Evolutionary conservation across 2,888 invertebrate genomes (phyloP).

Genomic region (Sinohyriopsis cumingii): DNA sequence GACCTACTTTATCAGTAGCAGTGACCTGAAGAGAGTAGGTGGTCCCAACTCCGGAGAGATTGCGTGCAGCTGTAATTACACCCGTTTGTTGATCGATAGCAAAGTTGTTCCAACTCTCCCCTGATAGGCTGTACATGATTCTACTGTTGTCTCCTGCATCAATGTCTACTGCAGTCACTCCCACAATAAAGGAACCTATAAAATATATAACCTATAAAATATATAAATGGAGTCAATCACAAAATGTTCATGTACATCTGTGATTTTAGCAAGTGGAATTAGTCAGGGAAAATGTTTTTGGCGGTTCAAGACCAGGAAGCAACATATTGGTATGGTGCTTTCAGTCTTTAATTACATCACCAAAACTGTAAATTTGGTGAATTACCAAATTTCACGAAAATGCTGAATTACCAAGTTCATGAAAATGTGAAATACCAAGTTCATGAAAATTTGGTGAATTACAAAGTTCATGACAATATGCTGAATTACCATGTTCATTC

Average conservation of each 20-base stretch:
- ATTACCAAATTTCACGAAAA: no score
- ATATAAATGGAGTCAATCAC: neutral
- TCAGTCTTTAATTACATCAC: no score
- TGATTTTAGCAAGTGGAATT: neutral
- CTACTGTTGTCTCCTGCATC: slow-evolving; percentile 88
- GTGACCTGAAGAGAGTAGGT: slow-evolving; percentile 71
- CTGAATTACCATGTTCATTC: no score
- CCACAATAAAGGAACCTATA: slow-evolving; percentile 86
- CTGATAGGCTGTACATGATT: slow-evolving; percentile 82
- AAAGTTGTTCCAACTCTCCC: slow-evolving; percentile 85
- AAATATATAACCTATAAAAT: slow-evolving; percentile 64
- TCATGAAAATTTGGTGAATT: no score
- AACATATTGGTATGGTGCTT: no score
- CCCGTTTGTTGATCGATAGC: slow-evolving; percentile 86
- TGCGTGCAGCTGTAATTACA: slow-evolving; percentile 83
- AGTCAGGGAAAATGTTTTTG: no score
- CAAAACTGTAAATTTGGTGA: no score
- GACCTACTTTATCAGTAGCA: slow-evolving; percentile 81
- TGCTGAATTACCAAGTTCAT: no score
- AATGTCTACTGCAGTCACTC: slow-evolving; percentile 87
- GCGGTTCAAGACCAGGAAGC: no score
- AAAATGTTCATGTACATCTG: neutral
- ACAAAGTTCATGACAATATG: no score
- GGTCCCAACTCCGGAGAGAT: slow-evolving; percentile 26
- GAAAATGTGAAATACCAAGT: no score